Conservation (phyloP, 2,888 invertebrate species). For the Microdon myrmicae region DNA sequence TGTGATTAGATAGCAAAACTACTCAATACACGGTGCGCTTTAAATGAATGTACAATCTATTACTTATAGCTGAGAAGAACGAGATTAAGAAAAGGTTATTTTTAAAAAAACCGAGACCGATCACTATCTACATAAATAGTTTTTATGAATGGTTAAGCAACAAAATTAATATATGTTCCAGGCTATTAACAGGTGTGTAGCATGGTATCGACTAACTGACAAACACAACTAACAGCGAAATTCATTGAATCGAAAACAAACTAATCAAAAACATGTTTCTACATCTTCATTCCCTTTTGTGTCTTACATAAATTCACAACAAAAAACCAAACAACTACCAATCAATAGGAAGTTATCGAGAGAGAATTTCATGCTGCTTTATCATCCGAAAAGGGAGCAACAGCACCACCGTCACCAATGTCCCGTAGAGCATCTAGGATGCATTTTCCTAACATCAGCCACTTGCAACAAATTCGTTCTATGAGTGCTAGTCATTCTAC, state of each 20-base stretch:
- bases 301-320: conserved; percentile 21
- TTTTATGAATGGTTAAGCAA: too few relatives aligned
- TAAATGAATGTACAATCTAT: too few relatives aligned
- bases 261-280: conserved; percentile 6
- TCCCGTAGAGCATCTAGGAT: conserved; percentile 43
- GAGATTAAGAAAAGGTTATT: too few relatives aligned
- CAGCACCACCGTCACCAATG: conserved; percentile 49
- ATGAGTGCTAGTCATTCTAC: conserved; percentile 8
- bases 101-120: too few relatives aligned
- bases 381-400: conserved; percentile 65
- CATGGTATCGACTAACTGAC: background rate
- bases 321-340: conserved; percentile 26
- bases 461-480: conserved; percentile 48
- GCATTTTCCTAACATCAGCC: conserved; percentile 38
- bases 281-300: conserved; percentile 25
- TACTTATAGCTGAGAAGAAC: too few relatives aligned
- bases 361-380: conserved; percentile 66
- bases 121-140: too few relatives aligned
- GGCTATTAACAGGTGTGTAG: too few relatives aligned
- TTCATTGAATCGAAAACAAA: conserved; percentile 1
- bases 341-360: conserved; percentile 64
- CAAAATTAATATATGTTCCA: too few relatives aligned
- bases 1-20: too few relatives aligned
- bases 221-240: conserved; percentile 1
- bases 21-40: too few relatives aligned